Percentiles rank a stretch among this genome's conserved stretches.
phyloP scores from a whole-genome alignment of 1,140 invertebrate species.

The Eulimnadia texana region DNA sequence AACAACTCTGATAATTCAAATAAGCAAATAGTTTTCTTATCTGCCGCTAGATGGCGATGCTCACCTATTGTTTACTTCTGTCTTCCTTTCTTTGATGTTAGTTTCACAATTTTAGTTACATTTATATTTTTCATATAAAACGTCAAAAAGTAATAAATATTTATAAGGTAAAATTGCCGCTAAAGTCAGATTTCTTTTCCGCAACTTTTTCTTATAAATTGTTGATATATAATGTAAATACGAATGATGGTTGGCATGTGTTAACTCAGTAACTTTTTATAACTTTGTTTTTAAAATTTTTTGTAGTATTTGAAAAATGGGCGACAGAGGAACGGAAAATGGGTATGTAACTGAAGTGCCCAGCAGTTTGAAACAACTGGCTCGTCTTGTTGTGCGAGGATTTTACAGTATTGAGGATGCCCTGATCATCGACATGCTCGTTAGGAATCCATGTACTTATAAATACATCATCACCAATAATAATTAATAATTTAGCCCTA shows the following conservation, averaged over 20 bases:
- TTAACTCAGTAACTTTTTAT: neutral
- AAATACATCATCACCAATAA: neutral
- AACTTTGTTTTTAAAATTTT: neutral
- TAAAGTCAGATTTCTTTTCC: no score
- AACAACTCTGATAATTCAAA: no score
- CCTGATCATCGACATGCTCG: conserved; percentile 86
- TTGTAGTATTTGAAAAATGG: neutral
- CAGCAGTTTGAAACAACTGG: conserved; percentile 76
- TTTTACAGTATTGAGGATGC: conserved; percentile 90
- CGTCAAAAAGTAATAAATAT: no score
- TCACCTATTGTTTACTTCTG: neutral
- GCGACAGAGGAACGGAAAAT: neutral
- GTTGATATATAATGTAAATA: neutral
- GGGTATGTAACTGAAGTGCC: conserved; percentile 62
- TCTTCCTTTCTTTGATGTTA: neutral
- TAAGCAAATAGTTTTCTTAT: neutral
- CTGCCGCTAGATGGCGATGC: neutral
- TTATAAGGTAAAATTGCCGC: no score
- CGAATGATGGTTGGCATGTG: neutral
- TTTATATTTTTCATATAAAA: no score
- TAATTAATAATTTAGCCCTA: neutral
- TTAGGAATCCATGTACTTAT: conserved; percentile 71
- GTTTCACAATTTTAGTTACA: neutral
- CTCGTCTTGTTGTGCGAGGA: conserved; percentile 72
- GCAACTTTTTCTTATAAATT: neutral